These are phyloP conservation scores for Sebastes variabilis DNA, from an alignment of 2,797 vertebrate genomes.

Conservation along the genomic window DNA sequence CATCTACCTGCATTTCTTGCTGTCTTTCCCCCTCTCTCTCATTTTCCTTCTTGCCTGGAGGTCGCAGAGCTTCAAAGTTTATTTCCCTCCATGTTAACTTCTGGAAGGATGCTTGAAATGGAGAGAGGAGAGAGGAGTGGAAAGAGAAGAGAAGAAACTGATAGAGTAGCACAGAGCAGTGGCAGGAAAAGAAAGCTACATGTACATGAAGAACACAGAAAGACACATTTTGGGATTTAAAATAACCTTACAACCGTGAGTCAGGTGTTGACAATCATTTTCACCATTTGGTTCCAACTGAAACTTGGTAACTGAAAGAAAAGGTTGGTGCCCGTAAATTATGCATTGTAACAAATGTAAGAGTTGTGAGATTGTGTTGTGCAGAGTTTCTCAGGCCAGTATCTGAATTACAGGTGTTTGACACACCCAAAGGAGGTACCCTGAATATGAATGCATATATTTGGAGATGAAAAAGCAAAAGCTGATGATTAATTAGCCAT, in stretches of 20 bases:
- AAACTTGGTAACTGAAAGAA: neutral
- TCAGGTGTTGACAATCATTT: neutral
- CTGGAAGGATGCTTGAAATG: constrained; percentile 68
- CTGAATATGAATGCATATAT: neutral
- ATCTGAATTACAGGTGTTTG: neutral
- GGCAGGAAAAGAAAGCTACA: constrained; percentile 8
- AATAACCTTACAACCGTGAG: constrained; percentile 3
- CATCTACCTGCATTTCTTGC: constrained; percentile 53
- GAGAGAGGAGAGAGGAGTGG: constrained; percentile 44
- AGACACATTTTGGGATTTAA: constrained; percentile 16
- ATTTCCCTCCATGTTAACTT: constrained; percentile 70
- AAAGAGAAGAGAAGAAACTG: constrained; percentile 20
- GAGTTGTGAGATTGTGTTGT: neutral
- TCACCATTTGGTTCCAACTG: neutral
- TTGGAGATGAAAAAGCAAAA: neutral
- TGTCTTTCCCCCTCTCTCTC: constrained; percentile 46
- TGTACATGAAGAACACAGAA: constrained; percentile 6
- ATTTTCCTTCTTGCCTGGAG: constrained; percentile 79
- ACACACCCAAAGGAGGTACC: neutral
- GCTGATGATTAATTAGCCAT: neutral
- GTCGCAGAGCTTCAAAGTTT: constrained; percentile 83
- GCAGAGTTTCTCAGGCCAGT: neutral
- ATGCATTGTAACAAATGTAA: neutral
- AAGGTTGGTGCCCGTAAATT: neutral
- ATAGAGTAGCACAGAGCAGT: neutral